Conservation (phyloP, 2,797 vertebrate species). For the Chelidonichthys spinosus region DNA sequence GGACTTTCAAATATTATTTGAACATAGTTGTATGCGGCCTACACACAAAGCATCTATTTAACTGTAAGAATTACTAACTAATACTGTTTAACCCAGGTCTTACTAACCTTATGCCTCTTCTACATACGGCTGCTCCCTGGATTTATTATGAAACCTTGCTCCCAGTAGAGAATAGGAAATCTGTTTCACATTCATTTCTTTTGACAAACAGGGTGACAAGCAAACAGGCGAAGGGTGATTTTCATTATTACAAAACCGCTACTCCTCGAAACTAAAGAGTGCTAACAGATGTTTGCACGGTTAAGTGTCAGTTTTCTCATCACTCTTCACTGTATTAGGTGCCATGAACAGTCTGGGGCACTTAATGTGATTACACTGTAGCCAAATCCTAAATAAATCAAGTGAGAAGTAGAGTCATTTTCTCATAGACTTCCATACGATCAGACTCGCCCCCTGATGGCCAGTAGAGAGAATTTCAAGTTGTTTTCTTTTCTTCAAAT, state of each 20-base stretch:
- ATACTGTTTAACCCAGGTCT: conserved; percentile 1
- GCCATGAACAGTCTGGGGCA: neutral
- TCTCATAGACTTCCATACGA: too few species aligned
- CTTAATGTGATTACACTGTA: neutral
- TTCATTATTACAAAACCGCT: conserved; percentile 10
- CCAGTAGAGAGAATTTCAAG: too few species aligned
- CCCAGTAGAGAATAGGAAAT: conserved; percentile 7
- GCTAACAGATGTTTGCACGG: conserved; percentile 16
- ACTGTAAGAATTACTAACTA: neutral
- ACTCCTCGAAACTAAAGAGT: neutral
- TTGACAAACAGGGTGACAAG: conserved; percentile 20
- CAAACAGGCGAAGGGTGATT: conserved; percentile 35
- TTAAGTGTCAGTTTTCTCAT: neutral
- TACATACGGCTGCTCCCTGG: neutral
- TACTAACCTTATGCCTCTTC: neutral
- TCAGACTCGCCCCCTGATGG: too few species aligned
- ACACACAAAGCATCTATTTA: neutral
- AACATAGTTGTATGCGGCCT: neutral
- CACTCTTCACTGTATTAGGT: neutral
- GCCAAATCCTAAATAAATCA: too few species aligned
- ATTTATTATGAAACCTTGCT: conserved; percentile 30
- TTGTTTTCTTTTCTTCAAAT: too few species aligned
- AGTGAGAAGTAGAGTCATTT: too few species aligned
- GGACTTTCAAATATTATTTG: conserved; percentile 1
- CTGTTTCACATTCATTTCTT: conserved; percentile 37